A percentile compares a stretch with the other conserved stretches of the same genome.
Evolutionary conservation across 2,888 invertebrate genomes (phyloP).

Genomic region (Sipha maydis): DNA sequence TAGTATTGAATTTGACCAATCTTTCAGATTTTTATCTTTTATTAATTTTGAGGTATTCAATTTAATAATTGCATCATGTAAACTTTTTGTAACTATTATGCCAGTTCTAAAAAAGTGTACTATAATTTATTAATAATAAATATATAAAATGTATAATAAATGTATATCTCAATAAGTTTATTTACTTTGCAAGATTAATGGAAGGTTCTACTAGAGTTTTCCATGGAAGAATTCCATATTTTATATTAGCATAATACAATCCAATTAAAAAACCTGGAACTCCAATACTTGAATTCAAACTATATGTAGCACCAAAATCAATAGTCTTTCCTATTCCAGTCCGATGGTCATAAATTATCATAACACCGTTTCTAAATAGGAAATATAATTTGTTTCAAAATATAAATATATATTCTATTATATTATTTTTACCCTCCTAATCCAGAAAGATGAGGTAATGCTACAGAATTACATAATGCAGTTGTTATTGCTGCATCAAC

Average conservation of each 20-base stretch:
- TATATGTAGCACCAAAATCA: slow-evolving; percentile 70
- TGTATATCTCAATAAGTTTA: neutral
- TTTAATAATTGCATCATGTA: slow-evolving; percentile 68
- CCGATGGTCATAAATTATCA: slow-evolving; percentile 79
- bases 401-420: neutral
- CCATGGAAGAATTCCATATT: slow-evolving; percentile 73
- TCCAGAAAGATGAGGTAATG: slow-evolving; percentile 78
- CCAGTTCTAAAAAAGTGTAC: slow-evolving; percentile 68
- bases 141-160: neutral
- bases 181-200: slow-evolving; percentile 71
- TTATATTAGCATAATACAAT: slow-evolving; percentile 71
- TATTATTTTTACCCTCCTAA: slow-evolving; percentile 76
- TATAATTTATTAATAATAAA: slow-evolving; percentile 29
- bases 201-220: slow-evolving; percentile 72
- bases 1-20: slow-evolving; percentile 66
- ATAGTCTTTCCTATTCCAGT: slow-evolving; percentile 71
- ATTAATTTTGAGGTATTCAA: slow-evolving; percentile 52
- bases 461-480: slow-evolving; percentile 79
- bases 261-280: slow-evolving; percentile 74
- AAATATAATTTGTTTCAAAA: neutral
- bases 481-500: slow-evolving; percentile 81
- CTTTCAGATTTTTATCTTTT: slow-evolving; percentile 63
- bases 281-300: slow-evolving; percentile 63
- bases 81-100: slow-evolving; percentile 70
- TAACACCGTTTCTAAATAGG: slow-evolving; percentile 76